Evolutionary conservation across 2,888 invertebrate genomes (phyloP).

Genomic region (Callimorpha dominula): DNA sequence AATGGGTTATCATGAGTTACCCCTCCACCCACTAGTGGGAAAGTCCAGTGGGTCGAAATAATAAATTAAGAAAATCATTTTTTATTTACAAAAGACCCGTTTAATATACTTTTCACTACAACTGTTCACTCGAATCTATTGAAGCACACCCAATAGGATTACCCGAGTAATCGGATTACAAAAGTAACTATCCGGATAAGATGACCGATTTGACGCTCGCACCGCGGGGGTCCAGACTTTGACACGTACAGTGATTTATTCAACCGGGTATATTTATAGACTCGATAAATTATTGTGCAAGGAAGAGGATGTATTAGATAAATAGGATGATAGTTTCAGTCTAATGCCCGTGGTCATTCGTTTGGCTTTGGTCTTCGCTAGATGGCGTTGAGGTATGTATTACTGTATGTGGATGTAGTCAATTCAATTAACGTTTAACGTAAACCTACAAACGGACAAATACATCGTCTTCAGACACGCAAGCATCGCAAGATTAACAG

Average conservation of each 20-base stretch:
- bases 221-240: conserved; percentile 23
- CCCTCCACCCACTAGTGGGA: too few species aligned
- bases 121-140: neutral
- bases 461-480: too few species aligned
- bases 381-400: too few species aligned
- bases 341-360: neutral
- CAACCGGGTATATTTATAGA: conserved; percentile 20
- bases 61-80: too few species aligned
- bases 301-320: conserved; percentile 2
- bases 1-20: too few species aligned
- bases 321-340: conserved; percentile 10
- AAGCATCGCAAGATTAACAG: too few species aligned
- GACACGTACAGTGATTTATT: conserved; percentile 36
- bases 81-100: neutral
- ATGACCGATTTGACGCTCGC: conserved; percentile 33
- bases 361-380: too few species aligned
- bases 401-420: too few species aligned
- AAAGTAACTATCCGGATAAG: conserved; percentile 29
- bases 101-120: neutral
- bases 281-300: neutral
- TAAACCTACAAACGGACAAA: too few species aligned
- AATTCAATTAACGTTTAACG: too few species aligned
- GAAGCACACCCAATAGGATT: conserved; percentile 38
- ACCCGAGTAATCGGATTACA: conserved; percentile 41
- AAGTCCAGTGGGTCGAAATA: too few species aligned